Base-by-base conservation (phyloP, 2,888 invertebrate species). In the Leptura quadrifasciata region DNA sequence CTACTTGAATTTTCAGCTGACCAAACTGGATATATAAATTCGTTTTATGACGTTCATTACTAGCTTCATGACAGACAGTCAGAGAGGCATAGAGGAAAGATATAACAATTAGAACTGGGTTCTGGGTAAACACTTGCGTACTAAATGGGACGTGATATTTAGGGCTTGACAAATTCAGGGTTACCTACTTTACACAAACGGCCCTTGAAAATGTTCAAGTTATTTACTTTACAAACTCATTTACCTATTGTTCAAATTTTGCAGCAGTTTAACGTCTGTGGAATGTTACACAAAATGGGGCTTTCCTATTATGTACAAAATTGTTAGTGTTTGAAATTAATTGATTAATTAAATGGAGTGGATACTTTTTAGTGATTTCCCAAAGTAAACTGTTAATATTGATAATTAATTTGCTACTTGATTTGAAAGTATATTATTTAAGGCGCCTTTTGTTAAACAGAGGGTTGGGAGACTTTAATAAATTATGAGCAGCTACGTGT, bases 101-200 rank as follows among this genome's bases (percentile, higher is more conserved):
- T 76, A 77, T 76, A 81, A 85, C 86, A 85, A 86, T 85, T 86
- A 85, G 82, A 80, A 80, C 75, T 68, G 80, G 83, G 82, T 83
- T 84, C 85, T 85, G 77, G 79, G 84, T 83, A 86, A 87, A 86
- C 85, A 87, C 85, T 86, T 83, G 80, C 77, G 71, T 80, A 77
- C 74, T 82, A 81, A 82, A 84, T 84, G 82, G 83, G 81, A 81
- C 82, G 85, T 80, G 84, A 84, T 84, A 85, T 85, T 84, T 82
- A 80, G 82, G 73, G 79, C 83, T 80, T 84, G 85, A 84, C 85
- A 82, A 86, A 85, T 86, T 82, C 84, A 82, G 82, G 85, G 85
- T 84, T 85, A 83, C 84, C 85, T 83, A 84, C 81, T 85, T 82
- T 82, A 79, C 78, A 80, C 80, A 82, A 83, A 81, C 81, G 79